A percentile compares a stretch with the other conserved stretches of the same genome.
Conservation (phyloP, 2,797 vertebrate genomes). For the Enteromius fasciolatus region DNA sequence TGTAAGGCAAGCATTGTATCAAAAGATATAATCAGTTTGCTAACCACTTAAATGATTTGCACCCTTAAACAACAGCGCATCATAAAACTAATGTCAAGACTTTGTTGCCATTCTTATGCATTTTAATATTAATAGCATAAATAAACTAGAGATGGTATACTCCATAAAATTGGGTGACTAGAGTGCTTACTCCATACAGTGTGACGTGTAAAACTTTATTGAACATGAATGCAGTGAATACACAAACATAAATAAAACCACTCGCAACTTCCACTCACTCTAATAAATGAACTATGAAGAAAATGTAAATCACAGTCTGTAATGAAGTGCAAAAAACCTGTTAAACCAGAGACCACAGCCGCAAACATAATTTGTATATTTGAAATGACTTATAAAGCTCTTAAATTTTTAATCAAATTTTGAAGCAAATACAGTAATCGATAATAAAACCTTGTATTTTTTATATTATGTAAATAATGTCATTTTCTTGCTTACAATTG, state of each 20-base stretch:
- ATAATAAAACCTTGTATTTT: conserved; percentile 13
- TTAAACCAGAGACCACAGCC: not conserved
- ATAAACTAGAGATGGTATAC: not conserved
- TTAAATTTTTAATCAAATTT: not conserved
- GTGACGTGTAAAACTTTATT: conserved; percentile 41
- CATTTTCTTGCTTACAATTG: conserved; percentile 80
- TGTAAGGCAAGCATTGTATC: not conserved
- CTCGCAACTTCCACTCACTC: conserved; percentile 22
- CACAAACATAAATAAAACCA: conserved; percentile 42
- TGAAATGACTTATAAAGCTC: not conserved
- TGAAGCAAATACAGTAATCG: not conserved
- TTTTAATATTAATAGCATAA: not conserved
- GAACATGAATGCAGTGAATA: conserved; percentile 37
- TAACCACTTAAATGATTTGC: not conserved
- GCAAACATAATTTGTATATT: not conserved
- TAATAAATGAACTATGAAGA: not conserved
- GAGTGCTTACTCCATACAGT: conserved; percentile 5
- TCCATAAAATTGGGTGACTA: not conserved
- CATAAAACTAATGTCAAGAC: not conserved
- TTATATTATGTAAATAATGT: conserved; percentile 74
- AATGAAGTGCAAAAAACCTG: conserved; percentile 40
- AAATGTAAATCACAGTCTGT: conserved; percentile 32
- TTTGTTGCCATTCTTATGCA: not conserved
- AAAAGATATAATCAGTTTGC: not conserved
- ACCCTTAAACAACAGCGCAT: not conserved